phyloP scores from a whole-genome alignment of 2,888 invertebrate genomes.

The Cephus rjabovi region DNA sequence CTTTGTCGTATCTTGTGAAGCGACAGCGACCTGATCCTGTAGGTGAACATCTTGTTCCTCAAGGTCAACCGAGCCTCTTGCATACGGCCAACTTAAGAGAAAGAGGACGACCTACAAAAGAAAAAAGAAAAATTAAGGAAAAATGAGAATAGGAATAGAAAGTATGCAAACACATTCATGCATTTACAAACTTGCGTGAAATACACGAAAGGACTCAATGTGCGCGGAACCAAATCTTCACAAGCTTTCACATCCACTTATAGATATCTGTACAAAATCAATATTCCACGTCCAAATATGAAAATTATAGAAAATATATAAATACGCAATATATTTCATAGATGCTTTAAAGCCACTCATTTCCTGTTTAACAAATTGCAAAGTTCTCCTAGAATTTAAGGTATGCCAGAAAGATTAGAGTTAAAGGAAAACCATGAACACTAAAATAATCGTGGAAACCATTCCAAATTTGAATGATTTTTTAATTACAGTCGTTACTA shows the following conservation, averaged over 20 bases:
- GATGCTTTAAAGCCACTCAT: background rate
- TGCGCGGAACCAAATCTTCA: constrained; percentile 62
- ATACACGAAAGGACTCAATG: constrained; percentile 59
- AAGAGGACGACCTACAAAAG: constrained; percentile 60
- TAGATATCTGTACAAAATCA: constrained; percentile 19
- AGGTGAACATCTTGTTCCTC: constrained; percentile 35
- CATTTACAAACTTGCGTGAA: constrained; percentile 31
- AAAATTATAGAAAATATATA: background rate
- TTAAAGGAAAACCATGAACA: background rate
- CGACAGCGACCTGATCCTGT: constrained; percentile 54
- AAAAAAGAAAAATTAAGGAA: constrained; percentile 36
- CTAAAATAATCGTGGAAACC: background rate
- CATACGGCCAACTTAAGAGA: constrained; percentile 51
- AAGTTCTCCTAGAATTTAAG: background rate
- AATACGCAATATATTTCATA: background rate
- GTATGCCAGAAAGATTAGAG: too few relatives aligned
- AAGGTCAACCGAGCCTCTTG: constrained; percentile 30
- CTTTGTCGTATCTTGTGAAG: constrained; percentile 40
- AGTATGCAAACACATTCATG: constrained; percentile 39
- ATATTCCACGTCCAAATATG: background rate
- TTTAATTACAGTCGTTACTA: background rate
- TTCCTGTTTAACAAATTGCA: background rate
- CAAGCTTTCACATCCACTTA: constrained; percentile 57
- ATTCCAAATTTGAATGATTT: background rate
- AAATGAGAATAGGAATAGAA: constrained; percentile 59